Evolutionary conservation across 2,888 invertebrate genomes (phyloP).

Genomic region (Patella pellucida): DNA sequence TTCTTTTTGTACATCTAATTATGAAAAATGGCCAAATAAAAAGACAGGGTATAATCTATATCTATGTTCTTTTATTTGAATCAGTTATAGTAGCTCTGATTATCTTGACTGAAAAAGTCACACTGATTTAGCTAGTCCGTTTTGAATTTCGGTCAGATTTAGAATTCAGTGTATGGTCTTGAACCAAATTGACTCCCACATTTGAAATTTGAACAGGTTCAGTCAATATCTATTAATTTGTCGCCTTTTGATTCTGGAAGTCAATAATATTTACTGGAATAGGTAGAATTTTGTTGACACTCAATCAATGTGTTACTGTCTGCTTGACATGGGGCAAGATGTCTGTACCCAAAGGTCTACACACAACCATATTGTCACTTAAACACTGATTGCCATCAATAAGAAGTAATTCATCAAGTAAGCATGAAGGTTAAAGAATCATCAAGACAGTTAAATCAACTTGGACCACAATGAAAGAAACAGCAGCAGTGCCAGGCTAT

Average conservation of each 20-base stretch:
- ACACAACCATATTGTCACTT: neutral
- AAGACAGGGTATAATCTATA: neutral
- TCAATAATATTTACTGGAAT: neutral
- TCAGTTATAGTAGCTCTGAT: no score
- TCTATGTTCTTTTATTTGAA: neutral
- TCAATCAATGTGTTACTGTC: neutral
- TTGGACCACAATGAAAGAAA: conserved; percentile 2
- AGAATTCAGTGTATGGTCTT: no score
- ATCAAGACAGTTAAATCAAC: neutral
- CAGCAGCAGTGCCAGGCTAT: neutral
- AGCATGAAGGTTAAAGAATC: conserved; percentile 6
- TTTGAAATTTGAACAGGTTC: no score
- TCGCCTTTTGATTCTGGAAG: neutral
- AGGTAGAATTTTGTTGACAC: conserved; percentile 5
- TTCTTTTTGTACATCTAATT: neutral
- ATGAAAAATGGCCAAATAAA: conserved; percentile 10
- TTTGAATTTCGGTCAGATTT: no score
- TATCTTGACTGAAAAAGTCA: no score
- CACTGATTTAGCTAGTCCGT: no score
- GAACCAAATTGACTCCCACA: no score
- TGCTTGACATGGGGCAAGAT: neutral
- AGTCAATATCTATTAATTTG: neutral
- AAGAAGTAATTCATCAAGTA: conserved; percentile 9
- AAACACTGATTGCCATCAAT: neutral
- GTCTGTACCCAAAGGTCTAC: conserved; percentile 1